Evolutionary conservation across 2,113 vertebrate species (phyloP), one percentile per base, ranked within the genome.

Genomic region (Oplegnathus fasciatus): DNA sequence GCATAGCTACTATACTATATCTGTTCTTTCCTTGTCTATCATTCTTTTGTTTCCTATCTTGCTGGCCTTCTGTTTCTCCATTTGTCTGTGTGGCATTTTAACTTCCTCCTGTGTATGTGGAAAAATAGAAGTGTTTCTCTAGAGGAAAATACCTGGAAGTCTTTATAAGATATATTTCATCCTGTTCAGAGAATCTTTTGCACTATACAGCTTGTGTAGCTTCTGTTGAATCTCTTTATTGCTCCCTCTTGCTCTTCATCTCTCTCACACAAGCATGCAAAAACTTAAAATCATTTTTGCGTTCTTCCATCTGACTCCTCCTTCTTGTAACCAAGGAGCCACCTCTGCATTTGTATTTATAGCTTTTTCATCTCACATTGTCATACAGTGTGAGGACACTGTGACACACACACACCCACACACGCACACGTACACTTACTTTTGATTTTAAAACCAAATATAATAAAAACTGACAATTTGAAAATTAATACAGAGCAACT

Each of bases 321-420:
- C 28, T 15, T 73, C 60, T 30, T 61, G 84, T 91, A 84, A 89
- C 91, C 80, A 84, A 83, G 90, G 55, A 78, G 78, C 82, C 82
- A 83, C 82, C 82, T 87, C 88, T 92, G 82, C 82, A 68, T 88
- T 88, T 62, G 62, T 84, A 90, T 93, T 92, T 88, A 81, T 89
- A 88, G 75, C 68, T 54, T 88, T 73, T 80, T 84, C 65, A 81
- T 88, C 58, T 86, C 83, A 85, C 75, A 55, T 78, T 78, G 78
- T 89, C 86, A 87, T 32, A 34, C 40, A 82, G 84, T 77, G 88
- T 65, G 58, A 83, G 72, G 62, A 84, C 50, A 75, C 70, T 18
- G 48, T 76, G 70, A 87, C 80, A 74, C 68, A 24, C 60, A 62
- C 61, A 37, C 28, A 1, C 68, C 76, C n/a, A n/a, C 69, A 72